Percentiles rank a stretch among this genome's conserved stretches.
Evolutionary conservation across 2,888 invertebrate genomes (phyloP).

Genomic region (Idaea biselata): DNA sequence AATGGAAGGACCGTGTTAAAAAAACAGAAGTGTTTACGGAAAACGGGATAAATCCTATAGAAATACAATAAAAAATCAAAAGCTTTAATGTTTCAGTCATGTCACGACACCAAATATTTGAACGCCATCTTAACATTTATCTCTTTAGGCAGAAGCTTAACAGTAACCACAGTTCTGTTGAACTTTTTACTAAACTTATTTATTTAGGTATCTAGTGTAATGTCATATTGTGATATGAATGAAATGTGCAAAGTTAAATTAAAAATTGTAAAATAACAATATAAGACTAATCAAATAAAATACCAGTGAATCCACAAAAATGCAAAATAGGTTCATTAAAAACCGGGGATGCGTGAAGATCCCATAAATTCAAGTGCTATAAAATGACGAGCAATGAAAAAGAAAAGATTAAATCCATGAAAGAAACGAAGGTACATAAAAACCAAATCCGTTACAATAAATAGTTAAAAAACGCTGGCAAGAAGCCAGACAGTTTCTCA

Average conservation of each 20-base stretch:
- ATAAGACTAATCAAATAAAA: not conserved
- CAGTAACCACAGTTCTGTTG: not conserved
- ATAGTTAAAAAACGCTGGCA: not conserved
- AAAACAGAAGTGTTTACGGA: not conserved
- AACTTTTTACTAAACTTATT: not conserved
- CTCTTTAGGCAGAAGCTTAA: not conserved
- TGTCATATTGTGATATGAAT: no score
- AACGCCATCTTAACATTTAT: not conserved
- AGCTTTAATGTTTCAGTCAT: slow-evolving; percentile 1
- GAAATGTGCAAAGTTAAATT: no score
- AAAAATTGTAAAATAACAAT: not conserved
- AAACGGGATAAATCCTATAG: not conserved
- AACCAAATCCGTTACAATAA: not conserved
- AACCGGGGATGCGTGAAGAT: not conserved
- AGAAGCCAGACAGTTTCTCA: not conserved
- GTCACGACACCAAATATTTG: not conserved
- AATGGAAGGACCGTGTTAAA: not conserved
- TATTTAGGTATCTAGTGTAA: not conserved
- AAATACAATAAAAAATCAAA: not conserved
- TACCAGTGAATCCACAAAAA: not conserved
- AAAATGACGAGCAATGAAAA: not conserved
- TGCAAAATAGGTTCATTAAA: not conserved
- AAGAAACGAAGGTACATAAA: not conserved
- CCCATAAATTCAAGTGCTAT: not conserved
- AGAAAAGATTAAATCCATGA: not conserved